Conservation (phyloP, 2,888 invertebrate species). For the Apamea anceps region DNA sequence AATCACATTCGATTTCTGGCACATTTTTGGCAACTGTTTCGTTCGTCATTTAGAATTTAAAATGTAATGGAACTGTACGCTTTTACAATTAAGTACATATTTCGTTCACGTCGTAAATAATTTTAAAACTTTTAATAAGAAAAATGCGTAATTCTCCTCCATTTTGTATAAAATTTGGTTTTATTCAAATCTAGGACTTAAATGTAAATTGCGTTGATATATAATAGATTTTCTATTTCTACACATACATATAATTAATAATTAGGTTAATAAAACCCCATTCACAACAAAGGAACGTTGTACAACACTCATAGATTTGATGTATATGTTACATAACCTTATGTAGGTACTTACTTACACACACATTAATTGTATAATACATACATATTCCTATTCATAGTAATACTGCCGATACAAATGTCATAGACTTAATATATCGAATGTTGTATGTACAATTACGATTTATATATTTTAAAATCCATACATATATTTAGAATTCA, state of each 20-base stretch:
- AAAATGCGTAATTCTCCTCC: conserved; percentile 81
- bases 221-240: conserved; percentile 78
- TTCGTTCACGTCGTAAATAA: neutral
- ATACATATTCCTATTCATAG: conserved; percentile 70
- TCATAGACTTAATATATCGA: conserved; percentile 80
- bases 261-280: conserved; percentile 83
- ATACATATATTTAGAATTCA: conserved; percentile 86
- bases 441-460: conserved; percentile 83
- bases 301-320: conserved; percentile 79
- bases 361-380: conserved; percentile 78
- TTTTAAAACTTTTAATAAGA: conserved; percentile 17
- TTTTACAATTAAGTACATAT: neutral
- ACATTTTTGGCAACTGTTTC: conserved; percentile 29
- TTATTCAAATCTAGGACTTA: conserved; percentile 77
- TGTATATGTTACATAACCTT: conserved; percentile 71
- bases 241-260: conserved; percentile 78
- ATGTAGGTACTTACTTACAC: conserved; percentile 74
- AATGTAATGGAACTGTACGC: neutral
- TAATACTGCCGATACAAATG: conserved; percentile 80
- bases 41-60: neutral
- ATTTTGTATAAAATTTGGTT: conserved; percentile 80
- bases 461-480: conserved; percentile 73
- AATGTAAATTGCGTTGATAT: conserved; percentile 70
- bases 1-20: conserved; percentile 33
- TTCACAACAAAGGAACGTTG: conserved; percentile 86